Conservation (phyloP, 2,113 vertebrate species). For the Spheniscus mendiculus region DNA sequence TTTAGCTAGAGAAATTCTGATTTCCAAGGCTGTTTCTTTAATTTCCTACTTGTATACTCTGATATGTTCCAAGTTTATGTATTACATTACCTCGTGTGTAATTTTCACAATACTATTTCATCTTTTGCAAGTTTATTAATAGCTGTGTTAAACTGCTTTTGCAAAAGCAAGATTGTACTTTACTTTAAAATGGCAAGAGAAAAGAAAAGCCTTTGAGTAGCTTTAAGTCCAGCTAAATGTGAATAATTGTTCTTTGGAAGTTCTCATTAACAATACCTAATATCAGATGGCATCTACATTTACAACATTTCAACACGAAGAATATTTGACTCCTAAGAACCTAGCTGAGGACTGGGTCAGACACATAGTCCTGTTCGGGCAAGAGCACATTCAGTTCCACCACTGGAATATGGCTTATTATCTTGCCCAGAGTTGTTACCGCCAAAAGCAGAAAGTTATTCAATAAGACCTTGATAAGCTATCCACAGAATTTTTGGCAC, state of each 20-base stretch:
- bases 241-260: background rate
- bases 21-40: background rate
- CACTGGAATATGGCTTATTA: background rate
- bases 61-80: background rate
- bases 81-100: rapidly evolving
- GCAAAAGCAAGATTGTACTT: background rate
- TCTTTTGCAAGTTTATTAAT: background rate
- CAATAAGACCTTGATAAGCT: background rate
- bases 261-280: background rate
- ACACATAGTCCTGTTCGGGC: background rate
- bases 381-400: background rate
- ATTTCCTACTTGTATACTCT: background rate
- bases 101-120: background rate
- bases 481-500: background rate
- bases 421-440: background rate
- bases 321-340: background rate
- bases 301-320: background rate
- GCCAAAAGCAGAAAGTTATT: background rate
- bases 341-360: background rate
- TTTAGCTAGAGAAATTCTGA: background rate
- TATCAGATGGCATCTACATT: background rate
- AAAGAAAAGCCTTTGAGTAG: background rate
- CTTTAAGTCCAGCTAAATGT: background rate
- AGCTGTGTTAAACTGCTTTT: background rate
- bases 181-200: background rate